phyloP scores from a whole-genome alignment of 2,888 invertebrate species.

The Augiades crinisus region DNA sequence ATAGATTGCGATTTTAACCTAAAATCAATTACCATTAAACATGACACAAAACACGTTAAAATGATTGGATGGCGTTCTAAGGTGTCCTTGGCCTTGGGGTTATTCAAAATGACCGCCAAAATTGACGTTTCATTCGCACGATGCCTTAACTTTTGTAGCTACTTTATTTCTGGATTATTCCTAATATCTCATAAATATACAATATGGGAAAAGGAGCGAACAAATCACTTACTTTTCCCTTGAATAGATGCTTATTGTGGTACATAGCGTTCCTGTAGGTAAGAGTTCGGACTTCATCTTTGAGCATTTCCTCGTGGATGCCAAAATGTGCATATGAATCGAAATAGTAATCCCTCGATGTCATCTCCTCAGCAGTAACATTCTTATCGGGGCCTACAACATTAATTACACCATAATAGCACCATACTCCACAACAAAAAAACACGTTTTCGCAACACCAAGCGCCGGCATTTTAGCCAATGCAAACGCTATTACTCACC shows the following conservation, averaged over 20 bases:
- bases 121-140: not conserved
- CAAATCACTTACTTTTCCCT: conserved; percentile 84
- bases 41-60: too few relatives aligned
- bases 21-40: too few relatives aligned
- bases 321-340: conserved; percentile 99
- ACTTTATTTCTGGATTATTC: not conserved
- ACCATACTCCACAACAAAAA: conserved; percentile 39
- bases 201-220: not conserved
- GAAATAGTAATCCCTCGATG: conserved; percentile 99
- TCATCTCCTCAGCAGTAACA: conserved; percentile 96
- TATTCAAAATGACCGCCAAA: conserved; percentile 19
- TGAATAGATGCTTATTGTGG: conserved; percentile 99
- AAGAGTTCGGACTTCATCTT: conserved; percentile 98
- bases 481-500: conserved; percentile 51
- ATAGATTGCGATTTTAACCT: too few relatives aligned
- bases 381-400: conserved; percentile 70
- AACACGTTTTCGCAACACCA: conserved; percentile 63
- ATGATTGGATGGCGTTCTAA: not conserved
- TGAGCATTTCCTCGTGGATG: conserved; percentile 99
- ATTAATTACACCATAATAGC: conserved; percentile 28
- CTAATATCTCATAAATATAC: not conserved
- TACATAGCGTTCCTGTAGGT: conserved; percentile 99
- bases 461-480: conserved; percentile 42
- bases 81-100: conserved; percentile 2
- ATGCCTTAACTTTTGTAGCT: too few relatives aligned